phyloP scores from a whole-genome alignment of 1,140 invertebrate species.

The Microplitis demolitor region DNA sequence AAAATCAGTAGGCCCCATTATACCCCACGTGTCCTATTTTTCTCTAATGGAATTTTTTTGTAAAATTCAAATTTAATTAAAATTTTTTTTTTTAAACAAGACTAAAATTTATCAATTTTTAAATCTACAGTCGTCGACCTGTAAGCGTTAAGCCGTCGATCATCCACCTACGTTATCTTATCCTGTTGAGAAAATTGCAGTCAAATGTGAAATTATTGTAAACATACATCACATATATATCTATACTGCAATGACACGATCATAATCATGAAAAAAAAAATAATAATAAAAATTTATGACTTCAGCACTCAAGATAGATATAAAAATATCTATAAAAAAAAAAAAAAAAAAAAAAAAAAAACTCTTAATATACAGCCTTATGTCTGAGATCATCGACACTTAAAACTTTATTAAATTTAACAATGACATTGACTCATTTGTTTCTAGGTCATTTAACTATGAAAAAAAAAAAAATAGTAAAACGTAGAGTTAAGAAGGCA shows the following conservation, averaged over 20 bases:
- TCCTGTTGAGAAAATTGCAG: not conserved
- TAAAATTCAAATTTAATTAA: too few species aligned
- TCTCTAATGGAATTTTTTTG: too few species aligned
- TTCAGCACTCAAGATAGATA: not conserved
- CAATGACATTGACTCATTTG: not conserved
- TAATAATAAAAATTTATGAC: not conserved
- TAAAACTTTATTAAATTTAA: not conserved
- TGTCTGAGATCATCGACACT: too few species aligned
- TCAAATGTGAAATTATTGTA: not conserved
- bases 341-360: too few species aligned
- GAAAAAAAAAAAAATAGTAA: too few species aligned
- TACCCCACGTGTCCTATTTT: too few species aligned
- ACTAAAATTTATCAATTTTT: not conserved
- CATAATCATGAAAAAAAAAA: not conserved
- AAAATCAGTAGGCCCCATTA: too few species aligned
- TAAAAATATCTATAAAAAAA: not conserved
- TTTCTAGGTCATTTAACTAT: not conserved
- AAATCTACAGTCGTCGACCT: slow-evolving; percentile 3
- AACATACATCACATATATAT: not conserved
- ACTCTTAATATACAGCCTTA: too few species aligned
- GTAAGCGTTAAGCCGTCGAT: not conserved
- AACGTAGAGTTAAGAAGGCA: not conserved
- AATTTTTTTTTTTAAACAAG: not conserved
- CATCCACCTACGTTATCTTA: slow-evolving; percentile 5
- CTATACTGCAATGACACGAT: too few species aligned